Base-by-base conservation (phyloP, 2,888 invertebrate species). In the Andrena dorsata region DNA sequence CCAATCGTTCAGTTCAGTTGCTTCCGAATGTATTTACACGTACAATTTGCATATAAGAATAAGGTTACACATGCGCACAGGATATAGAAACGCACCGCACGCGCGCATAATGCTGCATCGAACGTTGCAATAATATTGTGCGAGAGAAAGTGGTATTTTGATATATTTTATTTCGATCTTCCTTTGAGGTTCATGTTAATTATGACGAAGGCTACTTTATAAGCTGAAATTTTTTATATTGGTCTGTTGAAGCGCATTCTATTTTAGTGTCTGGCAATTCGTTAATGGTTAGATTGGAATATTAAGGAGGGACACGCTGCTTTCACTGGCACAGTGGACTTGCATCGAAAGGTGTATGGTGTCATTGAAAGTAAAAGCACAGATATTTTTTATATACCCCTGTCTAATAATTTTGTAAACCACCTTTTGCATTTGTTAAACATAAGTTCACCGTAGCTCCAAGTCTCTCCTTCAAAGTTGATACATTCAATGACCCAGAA, bases 401-500 rank as follows among this genome's bases (percentile, higher is more conserved):
- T 23, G 8, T 35, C 47, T 10, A 4, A 20, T 28, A 6, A 32
- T 28, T 20, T 28, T 16, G 2, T 26, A 8, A 32, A 23, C 32
- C 68, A 23, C 53, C 53, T 32, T 23, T 69, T 58, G n/a, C 10
- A 69, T 69, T 58, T 2, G 26, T 56, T 69, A 69, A 13, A 16
- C n/a, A 53, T 69, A 69, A 30, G 26, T 56, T 35, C 26, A 4
- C 60, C 30, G 7, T 60, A n/a, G 30, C 16, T 60, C n/a, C n/a
- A 26, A 65, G 41, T 13, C 16, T 65, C 20, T 20, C 56, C 53
- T 6, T 3, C 35, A 63, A 16, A 20, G 51, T 66, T 41, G 58
- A 66, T 61, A 51, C 66, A 78, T 72, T 66, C 74, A 41, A 60
- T 61, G 76, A 56, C 1, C 10, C n/a, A 61, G 61, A 76, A 64